These are phyloP conservation scores for Chromis chromis DNA, from an alignment of 2,797 vertebrate species.

Conservation along the genomic window DNA sequence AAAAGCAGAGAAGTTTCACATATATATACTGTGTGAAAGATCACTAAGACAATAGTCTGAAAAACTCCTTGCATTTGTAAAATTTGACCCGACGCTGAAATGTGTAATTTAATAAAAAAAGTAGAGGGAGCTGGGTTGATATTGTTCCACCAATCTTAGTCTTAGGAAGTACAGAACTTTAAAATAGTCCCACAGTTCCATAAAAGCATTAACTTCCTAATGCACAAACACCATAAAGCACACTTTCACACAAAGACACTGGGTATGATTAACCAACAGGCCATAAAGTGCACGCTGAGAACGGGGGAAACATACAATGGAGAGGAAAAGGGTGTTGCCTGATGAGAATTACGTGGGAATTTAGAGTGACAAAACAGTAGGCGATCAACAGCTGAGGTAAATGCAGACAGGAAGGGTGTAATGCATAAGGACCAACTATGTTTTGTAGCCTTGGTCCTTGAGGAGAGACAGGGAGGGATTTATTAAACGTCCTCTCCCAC, in stretches of 20 bases:
- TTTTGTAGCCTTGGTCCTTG: slow-evolving; percentile 22
- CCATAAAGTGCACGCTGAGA: slow-evolving; percentile 58
- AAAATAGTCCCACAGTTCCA: slow-evolving; percentile 6
- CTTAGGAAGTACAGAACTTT: slow-evolving; percentile 20
- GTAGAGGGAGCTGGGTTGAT: not conserved
- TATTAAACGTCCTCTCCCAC: slow-evolving; percentile 14
- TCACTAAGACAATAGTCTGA: too few relatives aligned
- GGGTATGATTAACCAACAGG: slow-evolving; percentile 41
- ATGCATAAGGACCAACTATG: slow-evolving; percentile 45
- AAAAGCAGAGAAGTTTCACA: too few relatives aligned
- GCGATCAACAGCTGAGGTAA: slow-evolving; percentile 53
- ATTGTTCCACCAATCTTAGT: not conserved
- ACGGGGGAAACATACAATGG: slow-evolving; percentile 71
- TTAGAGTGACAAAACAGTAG: slow-evolving; percentile 61
- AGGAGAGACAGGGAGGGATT: slow-evolving; percentile 36
- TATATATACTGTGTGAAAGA: too few relatives aligned
- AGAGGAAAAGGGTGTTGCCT: slow-evolving; percentile 73
- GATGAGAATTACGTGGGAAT: slow-evolving; percentile 51
- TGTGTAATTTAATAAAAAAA: not conserved
- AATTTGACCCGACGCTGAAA: not conserved
- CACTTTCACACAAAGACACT: slow-evolving; percentile 37
- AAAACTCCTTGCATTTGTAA: not conserved
- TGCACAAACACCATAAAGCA: not conserved
- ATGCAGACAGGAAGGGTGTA: slow-evolving; percentile 74
- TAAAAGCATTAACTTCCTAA: not conserved